Base-by-base conservation (phyloP, 1,140 invertebrate species). In the Mylabris phalerata region DNA sequence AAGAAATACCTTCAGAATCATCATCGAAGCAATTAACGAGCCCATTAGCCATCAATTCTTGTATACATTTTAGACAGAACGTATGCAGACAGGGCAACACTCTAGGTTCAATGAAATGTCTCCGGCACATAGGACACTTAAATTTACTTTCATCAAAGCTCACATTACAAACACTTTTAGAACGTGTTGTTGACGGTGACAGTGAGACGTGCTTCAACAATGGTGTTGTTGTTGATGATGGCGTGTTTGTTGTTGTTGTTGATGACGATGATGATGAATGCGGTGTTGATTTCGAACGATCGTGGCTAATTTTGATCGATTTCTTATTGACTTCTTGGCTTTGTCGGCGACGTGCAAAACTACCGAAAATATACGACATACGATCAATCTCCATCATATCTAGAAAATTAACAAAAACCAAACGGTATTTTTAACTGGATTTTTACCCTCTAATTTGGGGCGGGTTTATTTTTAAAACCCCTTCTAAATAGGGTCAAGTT, bases 351-450 rank as follows among this genome's bases (percentile, higher is more conserved):
- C 81, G 68, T 1, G 79, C 73, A 62, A 82, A 82, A 65, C 80
- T 82, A 60, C 81, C 80, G 66, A 82, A 82, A 66, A 82, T 82
- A 67, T 80, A 81, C 24, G 78, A 68, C 60, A 80, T 76, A 61
- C 79, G 75, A 59, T 81, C 80, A 50, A 80, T 75, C 73, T 81
- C 80, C 79, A 81, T 80, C 62, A 62, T 70, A 32, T 32, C 32
- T 32, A 32, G 32, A 32, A 32, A 32, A 32, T 5, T 32, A 4
- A 32, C 32, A 32, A 32, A 32, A 32, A 7, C 19, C 4, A 32
- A 4, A 32, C 32, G 7, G 32, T 32, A 32, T 32, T 32, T 32
- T 32, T 32, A 32, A 5, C 32, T 0, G 4, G 32, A 32, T 32
- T 7, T 2, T 0, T 32, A 32, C 32, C 32, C 32, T 32, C 32